Evolutionary conservation across 2,113 vertebrate species (phyloP), one percentile per base, ranked within the genome.

Genomic region (Hucho hucho): DNA sequence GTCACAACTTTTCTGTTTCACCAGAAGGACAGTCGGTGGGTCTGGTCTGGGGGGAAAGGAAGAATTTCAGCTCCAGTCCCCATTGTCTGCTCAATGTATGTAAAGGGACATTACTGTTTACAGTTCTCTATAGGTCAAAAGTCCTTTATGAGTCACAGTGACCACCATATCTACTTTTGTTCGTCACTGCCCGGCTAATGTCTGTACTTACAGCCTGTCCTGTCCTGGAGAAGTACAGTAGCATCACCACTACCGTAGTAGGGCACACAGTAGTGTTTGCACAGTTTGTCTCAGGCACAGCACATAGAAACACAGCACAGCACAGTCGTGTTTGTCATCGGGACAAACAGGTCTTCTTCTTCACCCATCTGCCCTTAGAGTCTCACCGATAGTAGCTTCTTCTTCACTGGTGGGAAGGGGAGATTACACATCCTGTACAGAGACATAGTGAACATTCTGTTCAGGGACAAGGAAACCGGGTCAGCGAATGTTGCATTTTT

Each of bases 251-350:
- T 22, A 69, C 43, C n/a, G 12, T 47, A 69, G 67, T 53, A n/a
- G 28, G 28, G 12, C 22, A 56, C 47, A 70, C 86, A 83, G 88
- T 90, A 87, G 86, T 79, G 69, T 89, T 91, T 90, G 89, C 90
- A 90, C 88, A 89, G 85, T 90, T 86, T 84, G 90, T 89, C 90
- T 93, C 90, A 92, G 91, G 91, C 90, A 84, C 81, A 64, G 84
- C 83, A 82, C 32, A 84, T 81, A 78, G 81, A 81, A 83, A 82
- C 80, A 80, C 81, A 46, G 66, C 80, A 80, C 81, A 46, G 66
- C 58, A 61, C 20, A 67, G 18, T 32, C 66, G 2, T 28, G n/a
- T 37, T 4, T 18, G 6, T 14, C 22, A 26, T 13, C 1, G 25
- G 25, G 64, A 24, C n/a, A 16, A 24, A n/a, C 7, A 25, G 11